Conservation (phyloP, 1,140 invertebrate species). For the Hyphantria cunea region DNA sequence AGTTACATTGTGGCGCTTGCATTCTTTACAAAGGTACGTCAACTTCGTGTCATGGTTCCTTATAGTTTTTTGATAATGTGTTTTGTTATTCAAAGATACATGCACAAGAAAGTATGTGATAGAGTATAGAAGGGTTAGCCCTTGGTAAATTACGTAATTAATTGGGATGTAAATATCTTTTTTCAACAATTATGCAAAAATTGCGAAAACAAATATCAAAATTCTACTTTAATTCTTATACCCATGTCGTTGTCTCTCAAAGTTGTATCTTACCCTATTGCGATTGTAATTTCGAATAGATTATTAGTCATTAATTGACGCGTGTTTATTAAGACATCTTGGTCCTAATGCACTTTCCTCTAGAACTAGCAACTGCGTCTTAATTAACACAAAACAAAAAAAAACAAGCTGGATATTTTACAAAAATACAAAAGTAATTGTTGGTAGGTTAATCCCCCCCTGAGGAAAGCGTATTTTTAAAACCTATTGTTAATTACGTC, state of each 20-base stretch:
- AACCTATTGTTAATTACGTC: constrained; percentile 80
- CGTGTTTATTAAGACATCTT: constrained; percentile 58
- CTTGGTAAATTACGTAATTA: constrained; percentile 1
- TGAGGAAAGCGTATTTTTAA: constrained; percentile 65
- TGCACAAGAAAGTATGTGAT: constrained; percentile 10
- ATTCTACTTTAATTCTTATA: constrained; percentile 63
- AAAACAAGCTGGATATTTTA: constrained; percentile 55
- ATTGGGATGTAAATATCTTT: constrained; percentile 31
- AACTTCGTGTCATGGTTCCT: too few relatives aligned
- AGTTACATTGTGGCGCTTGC: constrained; percentile 11
- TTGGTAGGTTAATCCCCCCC: constrained; percentile 50
- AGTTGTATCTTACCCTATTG: constrained; percentile 69
- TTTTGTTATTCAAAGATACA: neutral
- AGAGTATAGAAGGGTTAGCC: constrained; percentile 6
- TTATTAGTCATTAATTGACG: constrained; percentile 69
- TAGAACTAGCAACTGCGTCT: constrained; percentile 49
- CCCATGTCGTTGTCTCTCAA: constrained; percentile 71
- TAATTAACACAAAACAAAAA: constrained; percentile 50
- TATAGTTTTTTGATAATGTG: too few relatives aligned
- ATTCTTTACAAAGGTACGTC: constrained; percentile 5
- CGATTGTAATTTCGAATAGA: constrained; percentile 48
- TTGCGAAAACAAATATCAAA: constrained; percentile 66
- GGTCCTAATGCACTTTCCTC: constrained; percentile 67
- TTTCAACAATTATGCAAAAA: constrained; percentile 40
- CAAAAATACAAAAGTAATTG: constrained; percentile 62